phyloP scores from a whole-genome alignment of 2,797 vertebrate species.

The Synaphobranchus kaupii region DNA sequence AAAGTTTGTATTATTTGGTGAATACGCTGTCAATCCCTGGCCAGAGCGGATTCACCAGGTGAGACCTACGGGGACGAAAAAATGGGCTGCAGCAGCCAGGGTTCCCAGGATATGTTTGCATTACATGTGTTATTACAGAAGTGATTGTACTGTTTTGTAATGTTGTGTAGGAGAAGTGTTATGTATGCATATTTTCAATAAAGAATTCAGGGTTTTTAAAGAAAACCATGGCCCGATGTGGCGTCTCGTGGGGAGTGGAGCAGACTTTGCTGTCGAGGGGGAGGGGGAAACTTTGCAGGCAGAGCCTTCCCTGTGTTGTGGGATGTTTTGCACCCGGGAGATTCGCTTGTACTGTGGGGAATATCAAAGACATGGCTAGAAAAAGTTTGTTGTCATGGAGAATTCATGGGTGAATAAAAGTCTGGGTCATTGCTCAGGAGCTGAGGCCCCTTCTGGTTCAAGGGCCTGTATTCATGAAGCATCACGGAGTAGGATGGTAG shows the following conservation, averaged over 20 bases:
- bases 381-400: conserved; percentile 1
- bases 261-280: not conserved
- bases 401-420: not conserved
- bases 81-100: conserved; percentile 52
- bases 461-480: no score
- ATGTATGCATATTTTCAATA: conserved; percentile 66
- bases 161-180: conserved; percentile 60
- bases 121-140: conserved; percentile 61
- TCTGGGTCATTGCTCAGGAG: not conserved
- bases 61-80: conserved; percentile 52
- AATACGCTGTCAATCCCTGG: conserved; percentile 29
- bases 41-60: conserved; percentile 43
- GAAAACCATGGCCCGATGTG: conserved; percentile 44
- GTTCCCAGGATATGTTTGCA: conserved; percentile 54
- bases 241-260: not conserved
- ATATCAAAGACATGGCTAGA: not conserved
- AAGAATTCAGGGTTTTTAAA: conserved; percentile 74
- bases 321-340: not conserved
- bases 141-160: conserved; percentile 66
- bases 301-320: not conserved
- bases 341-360: not conserved
- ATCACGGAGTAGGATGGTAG: no score
- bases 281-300: not conserved
- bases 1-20: conserved; percentile 14
- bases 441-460: not conserved